phyloP scores from a whole-genome alignment of 2,113 vertebrate species.

The Oreochromis spilurus region DNA sequence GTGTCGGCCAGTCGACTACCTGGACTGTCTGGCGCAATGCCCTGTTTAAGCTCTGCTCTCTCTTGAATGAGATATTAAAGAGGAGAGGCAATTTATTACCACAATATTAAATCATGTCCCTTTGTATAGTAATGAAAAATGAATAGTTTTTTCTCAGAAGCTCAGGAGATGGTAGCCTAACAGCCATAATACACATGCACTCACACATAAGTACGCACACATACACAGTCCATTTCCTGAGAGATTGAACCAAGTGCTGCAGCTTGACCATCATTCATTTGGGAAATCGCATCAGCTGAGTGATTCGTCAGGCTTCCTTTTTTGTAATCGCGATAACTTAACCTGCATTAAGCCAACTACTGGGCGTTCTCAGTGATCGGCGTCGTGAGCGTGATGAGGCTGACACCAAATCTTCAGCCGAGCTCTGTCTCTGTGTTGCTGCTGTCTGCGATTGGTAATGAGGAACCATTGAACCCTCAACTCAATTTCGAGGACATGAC shows the following conservation, averaged over 20 bases:
- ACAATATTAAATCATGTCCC: conserved; percentile 53
- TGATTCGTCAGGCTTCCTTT: conserved; percentile 26
- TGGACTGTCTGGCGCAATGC: neutral
- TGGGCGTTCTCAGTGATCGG: neutral
- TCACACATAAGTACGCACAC: neutral
- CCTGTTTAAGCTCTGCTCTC: neutral
- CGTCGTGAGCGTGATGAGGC: neutral
- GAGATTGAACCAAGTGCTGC: neutral
- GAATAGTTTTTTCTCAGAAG: neutral
- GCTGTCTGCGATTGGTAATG: conserved; percentile 1
- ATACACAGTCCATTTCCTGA: neutral
- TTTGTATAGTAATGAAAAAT: conserved; percentile 47
- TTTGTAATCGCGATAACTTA: conserved; percentile 33
- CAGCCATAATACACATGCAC: neutral
- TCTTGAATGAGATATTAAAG: conserved; percentile 35
- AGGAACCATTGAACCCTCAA: conserved; percentile 48
- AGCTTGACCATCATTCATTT: conserved; percentile 26
- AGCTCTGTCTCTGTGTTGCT: neutral
- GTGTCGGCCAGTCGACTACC: neutral
- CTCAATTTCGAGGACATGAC: conserved; percentile 61
- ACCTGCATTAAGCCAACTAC: conserved; percentile 42
- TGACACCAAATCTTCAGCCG: neutral
- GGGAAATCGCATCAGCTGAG: neutral
- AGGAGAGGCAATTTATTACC: conserved; percentile 36
- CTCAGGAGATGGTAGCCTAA: neutral